A percentile compares a stretch with the other conserved stretches of the same genome.
These are phyloP conservation scores for Papilio helenus DNA, from an alignment of 1,140 invertebrate genomes.

Conservation along the genomic window DNA sequence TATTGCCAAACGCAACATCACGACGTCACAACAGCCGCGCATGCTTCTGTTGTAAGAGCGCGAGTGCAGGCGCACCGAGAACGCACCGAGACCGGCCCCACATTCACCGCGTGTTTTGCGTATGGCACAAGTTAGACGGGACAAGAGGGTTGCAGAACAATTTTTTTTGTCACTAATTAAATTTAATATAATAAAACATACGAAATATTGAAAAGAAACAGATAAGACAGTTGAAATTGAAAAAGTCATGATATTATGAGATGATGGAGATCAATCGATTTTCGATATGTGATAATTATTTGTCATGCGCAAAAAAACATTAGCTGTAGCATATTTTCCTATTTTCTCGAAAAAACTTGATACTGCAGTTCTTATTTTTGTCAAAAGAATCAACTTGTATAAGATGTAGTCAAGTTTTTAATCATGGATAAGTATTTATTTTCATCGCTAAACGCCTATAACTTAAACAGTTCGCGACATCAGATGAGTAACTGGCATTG, in stretches of 20 bases:
- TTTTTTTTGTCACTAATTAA: background rate
- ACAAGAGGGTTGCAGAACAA: background rate
- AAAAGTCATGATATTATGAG: too few relatives aligned
- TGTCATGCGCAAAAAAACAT: background rate
- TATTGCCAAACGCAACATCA: background rate
- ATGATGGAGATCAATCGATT: background rate
- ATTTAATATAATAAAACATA: too few relatives aligned
- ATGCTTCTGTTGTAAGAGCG: background rate
- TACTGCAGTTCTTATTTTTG: background rate
- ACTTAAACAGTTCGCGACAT: background rate
- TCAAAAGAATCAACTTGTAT: background rate
- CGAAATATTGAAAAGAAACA: too few relatives aligned
- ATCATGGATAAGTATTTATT: background rate
- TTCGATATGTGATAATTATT: background rate
- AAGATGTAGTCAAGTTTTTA: background rate
- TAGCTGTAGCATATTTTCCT: background rate
- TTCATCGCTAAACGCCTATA: background rate
- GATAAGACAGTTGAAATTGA: too few relatives aligned
- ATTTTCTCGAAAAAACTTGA: background rate
- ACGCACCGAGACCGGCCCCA: constrained; percentile 53
- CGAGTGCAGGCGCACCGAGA: constrained; percentile 55
- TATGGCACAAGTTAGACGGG: constrained; percentile 5
- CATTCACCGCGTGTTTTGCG: constrained; percentile 30
- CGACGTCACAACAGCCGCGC: background rate
- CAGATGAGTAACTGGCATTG: constrained; percentile 37